phyloP scores from a whole-genome alignment of 1,140 invertebrate species.

The Pseudomyrmex flavicornis region DNA sequence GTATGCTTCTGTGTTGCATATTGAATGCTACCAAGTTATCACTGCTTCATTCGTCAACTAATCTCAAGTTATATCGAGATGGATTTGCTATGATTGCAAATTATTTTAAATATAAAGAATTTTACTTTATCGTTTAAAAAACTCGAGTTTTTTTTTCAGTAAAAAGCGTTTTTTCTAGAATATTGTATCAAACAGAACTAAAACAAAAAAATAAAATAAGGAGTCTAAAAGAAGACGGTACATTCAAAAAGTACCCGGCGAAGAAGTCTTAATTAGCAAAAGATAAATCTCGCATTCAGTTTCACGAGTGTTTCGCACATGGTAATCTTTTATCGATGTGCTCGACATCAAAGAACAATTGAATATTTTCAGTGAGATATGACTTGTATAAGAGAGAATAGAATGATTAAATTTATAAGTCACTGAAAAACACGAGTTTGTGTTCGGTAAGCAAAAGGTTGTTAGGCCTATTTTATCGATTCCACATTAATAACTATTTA shows the following conservation, averaged over 20 bases:
- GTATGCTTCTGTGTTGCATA: constrained; percentile 9
- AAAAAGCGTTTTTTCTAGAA: too few species aligned
- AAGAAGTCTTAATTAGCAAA: constrained; percentile 39
- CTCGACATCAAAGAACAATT: constrained; percentile 18
- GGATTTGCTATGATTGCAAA: neutral
- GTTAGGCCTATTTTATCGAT: neutral
- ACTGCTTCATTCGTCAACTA: constrained; percentile 12
- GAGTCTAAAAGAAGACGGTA: neutral
- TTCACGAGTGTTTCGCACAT: neutral
- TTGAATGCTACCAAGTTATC: constrained; percentile 45
- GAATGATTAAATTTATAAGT: constrained; percentile 7
- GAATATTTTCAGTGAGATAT: constrained; percentile 7
- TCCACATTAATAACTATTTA: neutral
- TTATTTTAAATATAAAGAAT: neutral
- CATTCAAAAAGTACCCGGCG: neutral
- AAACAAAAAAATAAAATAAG: constrained; percentile 1
- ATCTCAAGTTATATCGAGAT: constrained; percentile 19
- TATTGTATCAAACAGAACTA: neutral
- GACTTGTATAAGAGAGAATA: neutral
- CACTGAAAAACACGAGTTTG: constrained; percentile 5
- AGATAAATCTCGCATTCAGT: constrained; percentile 15
- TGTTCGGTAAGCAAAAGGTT: neutral
- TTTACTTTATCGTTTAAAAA: too few species aligned
- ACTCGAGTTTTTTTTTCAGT: too few species aligned
- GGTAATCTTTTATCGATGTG: neutral